A percentile compares a stretch with the other conserved stretches of the same genome.
Evolutionary conservation across 2,888 invertebrate genomes (phyloP).

Genomic region (Rugalucina vietnamica): DNA sequence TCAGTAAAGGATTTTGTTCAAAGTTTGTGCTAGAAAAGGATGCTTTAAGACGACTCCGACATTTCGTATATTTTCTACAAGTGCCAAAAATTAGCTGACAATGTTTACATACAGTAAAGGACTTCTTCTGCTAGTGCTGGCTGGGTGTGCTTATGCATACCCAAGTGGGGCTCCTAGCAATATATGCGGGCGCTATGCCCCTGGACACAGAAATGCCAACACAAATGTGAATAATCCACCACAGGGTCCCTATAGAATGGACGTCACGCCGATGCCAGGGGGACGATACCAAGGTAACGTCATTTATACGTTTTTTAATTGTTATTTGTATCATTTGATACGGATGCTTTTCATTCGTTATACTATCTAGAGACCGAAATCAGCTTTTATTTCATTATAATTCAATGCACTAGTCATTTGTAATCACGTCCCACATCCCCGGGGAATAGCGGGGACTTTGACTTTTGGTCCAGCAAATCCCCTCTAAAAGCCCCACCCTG

Average conservation of each 20-base stretch:
- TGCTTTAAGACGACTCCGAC: neutral
- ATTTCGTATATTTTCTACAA: neutral
- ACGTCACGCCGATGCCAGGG: conserved; percentile 30
- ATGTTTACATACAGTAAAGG: neutral
- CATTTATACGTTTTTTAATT: neutral
- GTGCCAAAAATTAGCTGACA: conserved; percentile 9
- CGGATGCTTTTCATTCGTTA: too few species aligned
- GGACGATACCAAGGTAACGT: conserved; percentile 44
- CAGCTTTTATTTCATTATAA: too few species aligned
- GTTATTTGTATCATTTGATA: too few species aligned
- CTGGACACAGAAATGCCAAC: conserved; percentile 51
- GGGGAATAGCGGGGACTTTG: too few species aligned
- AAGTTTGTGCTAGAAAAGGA: neutral
- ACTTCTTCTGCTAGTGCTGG: neutral
- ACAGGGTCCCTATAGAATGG: conserved; percentile 39
- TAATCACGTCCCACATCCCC: too few species aligned
- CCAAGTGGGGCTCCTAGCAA: conserved; percentile 53
- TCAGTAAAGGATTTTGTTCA: neutral
- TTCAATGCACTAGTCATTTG: too few species aligned
- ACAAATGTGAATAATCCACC: conserved; percentile 49
- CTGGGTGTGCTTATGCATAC: conserved; percentile 28
- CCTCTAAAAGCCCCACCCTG: too few species aligned
- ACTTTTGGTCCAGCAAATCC: too few species aligned
- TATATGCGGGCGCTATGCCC: conserved; percentile 56
- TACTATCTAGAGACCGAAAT: too few species aligned